These are phyloP conservation scores for Alligator mississippiensis DNA, from an alignment of 2,113 vertebrate species.

Conservation along the genomic window DNA sequence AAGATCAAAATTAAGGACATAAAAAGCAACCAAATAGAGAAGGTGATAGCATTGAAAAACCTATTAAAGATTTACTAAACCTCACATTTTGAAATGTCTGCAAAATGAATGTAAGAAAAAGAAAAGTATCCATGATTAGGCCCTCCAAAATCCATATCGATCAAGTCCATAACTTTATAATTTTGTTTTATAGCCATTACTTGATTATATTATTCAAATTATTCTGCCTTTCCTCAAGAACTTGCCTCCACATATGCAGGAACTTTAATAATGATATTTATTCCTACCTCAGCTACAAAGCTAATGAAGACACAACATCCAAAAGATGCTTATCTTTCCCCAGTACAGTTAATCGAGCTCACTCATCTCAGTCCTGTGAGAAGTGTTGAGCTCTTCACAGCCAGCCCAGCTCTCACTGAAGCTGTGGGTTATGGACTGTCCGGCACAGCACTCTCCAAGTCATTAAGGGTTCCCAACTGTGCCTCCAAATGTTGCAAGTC, in stretches of 20 bases:
- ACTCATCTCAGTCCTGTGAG: background rate
- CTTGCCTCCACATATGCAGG: background rate
- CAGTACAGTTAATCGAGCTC: background rate
- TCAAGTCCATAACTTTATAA: background rate
- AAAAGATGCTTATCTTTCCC: rapidly evolving
- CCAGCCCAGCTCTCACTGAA: rapidly evolving
- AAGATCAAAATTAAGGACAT: background rate
- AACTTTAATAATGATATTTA: background rate
- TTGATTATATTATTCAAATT: background rate
- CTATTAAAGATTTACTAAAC: background rate
- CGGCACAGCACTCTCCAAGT: background rate
- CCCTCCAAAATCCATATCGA: background rate
- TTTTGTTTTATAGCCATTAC: rapidly evolving
- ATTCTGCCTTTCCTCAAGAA: background rate
- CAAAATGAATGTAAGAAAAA: background rate
- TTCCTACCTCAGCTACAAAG: background rate
- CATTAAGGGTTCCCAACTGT: background rate
- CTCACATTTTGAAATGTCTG: background rate
- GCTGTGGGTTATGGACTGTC: background rate
- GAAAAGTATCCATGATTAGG: background rate
- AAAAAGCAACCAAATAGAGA: rapidly evolving
- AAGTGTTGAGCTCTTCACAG: background rate
- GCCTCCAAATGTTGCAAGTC: background rate
- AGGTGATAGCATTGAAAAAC: background rate
- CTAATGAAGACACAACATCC: background rate